These are phyloP conservation scores for Triops cancriformis DNA, from an alignment of 1,140 invertebrate species.

Conservation along the genomic window DNA sequence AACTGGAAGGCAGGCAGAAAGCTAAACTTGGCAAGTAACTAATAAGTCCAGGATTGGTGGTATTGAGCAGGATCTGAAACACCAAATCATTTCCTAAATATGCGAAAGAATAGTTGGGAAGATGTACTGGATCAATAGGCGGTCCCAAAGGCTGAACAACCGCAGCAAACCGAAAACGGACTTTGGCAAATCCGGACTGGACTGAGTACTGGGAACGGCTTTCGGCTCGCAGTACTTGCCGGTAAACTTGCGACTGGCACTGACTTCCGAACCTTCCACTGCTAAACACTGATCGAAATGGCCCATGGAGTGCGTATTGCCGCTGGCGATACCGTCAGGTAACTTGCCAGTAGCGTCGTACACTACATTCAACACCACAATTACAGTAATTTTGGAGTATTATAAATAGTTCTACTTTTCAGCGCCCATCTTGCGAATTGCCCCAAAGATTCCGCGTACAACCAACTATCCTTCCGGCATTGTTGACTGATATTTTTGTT, in stretches of 20 bases:
- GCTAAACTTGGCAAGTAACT: background rate
- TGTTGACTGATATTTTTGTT: background rate
- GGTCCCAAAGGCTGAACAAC: slow-evolving; percentile 11
- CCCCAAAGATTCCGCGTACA: background rate
- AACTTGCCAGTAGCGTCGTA: no score
- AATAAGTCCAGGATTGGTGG: no score
- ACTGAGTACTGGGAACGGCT: background rate
- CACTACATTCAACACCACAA: no score
- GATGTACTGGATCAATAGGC: background rate
- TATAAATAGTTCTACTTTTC: background rate
- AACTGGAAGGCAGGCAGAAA: background rate
- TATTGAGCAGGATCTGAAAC: background rate
- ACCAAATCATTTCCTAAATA: no score
- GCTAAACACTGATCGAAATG: no score
- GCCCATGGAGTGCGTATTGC: no score
- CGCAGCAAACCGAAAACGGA: background rate
- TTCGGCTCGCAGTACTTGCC: slow-evolving; percentile 8
- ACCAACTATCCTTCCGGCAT: background rate
- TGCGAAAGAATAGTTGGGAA: no score
- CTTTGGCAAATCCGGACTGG: background rate
- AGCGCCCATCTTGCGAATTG: background rate
- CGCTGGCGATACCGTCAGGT: no score
- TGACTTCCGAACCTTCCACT: no score
- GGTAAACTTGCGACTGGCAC: slow-evolving; percentile 17
- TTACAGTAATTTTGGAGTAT: no score